Base-by-base conservation (phyloP, 2,888 invertebrate genomes). In the Hemistola chrysoprasaria region DNA sequence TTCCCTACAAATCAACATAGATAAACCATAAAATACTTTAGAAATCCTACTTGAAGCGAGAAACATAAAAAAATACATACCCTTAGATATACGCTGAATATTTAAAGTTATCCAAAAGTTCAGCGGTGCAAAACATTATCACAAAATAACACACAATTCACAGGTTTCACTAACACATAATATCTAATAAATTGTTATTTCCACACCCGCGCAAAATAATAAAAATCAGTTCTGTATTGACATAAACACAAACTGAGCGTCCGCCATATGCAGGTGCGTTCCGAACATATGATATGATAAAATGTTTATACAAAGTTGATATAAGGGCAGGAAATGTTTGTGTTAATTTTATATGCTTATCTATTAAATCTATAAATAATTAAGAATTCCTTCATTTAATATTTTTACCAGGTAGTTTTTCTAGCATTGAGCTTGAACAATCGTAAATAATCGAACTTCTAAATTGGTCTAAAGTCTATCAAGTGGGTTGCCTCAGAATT, bases 201-300 rank as follows among this genome's bases (percentile, higher is more conserved):
- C 78, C 81, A 86, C 87, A 86, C 87, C 87, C 87, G 87, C 87
- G 86, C 76, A 85, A 86, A 55, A 84, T 78, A 72, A 66, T 77
- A 75, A 77, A 83, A 85, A 83, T 86, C 83, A 84, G 83, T 79
- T 75, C 75, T 78, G 52, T 88, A 88, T 88, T 88, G 88, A 88
- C 87, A 88, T 88, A 88, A 88, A 88, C 88, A 88, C 87, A 88
- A 86, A 88, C 87, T 81, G 81, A 81, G 78, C 81, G 78, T 86
- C 83, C 84, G 88, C 88, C 88, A 88, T 87, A 87, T 86, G 87
- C 86, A 87, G 78, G 70, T 72, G 73, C 83, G 85, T 86, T 87
- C 80, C 56, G 71, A 67, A 78, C 71, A 72, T 75, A 67, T 65
- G 28, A 40, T 8, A 7, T 16, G 34, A 31, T 9, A 31, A 35